These are phyloP conservation scores for Botia kubotai DNA, from an alignment of 2,797 vertebrate species.

Conservation along the genomic window DNA sequence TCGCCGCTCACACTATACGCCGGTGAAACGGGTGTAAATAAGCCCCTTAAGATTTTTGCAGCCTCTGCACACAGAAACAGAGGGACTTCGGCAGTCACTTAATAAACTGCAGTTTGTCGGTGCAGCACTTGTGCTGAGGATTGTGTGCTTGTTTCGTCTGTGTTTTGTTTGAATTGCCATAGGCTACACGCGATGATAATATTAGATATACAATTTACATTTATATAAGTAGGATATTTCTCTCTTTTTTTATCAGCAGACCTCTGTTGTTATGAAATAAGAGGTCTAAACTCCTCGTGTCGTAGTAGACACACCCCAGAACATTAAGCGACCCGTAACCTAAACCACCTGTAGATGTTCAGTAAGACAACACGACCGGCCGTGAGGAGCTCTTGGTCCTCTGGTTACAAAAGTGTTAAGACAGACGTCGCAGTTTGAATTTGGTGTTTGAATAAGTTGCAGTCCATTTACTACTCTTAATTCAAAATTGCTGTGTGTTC, in stretches of 20 bases:
- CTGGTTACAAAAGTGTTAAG: conserved; percentile 39
- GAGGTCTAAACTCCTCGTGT: neutral
- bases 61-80: conserved; percentile 35
- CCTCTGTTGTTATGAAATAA: conserved; percentile 30
- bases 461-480: conserved; percentile 79
- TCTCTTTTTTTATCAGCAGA: neutral
- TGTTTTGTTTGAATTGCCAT: neutral
- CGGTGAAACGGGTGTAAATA: conserved; percentile 53
- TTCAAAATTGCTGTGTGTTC: conserved; percentile 75
- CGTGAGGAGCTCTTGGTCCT: neutral
- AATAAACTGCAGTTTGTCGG: conserved; percentile 26
- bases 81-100: conserved; percentile 17
- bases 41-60: conserved; percentile 27
- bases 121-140: conserved; percentile 20
- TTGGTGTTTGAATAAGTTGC: conserved; percentile 78
- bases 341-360: conserved; percentile 53
- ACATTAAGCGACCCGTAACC: conserved; percentile 29
- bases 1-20: conserved; percentile 49
- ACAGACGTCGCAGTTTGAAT: conserved; percentile 64
- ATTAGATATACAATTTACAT: neutral
- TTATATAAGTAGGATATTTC: neutral
- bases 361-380: neutral
- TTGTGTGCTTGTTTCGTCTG: neutral
- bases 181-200: neutral
- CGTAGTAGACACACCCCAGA: neutral